Conservation (phyloP, 2,888 invertebrate genomes). For the Brachylomia viminalis region DNA sequence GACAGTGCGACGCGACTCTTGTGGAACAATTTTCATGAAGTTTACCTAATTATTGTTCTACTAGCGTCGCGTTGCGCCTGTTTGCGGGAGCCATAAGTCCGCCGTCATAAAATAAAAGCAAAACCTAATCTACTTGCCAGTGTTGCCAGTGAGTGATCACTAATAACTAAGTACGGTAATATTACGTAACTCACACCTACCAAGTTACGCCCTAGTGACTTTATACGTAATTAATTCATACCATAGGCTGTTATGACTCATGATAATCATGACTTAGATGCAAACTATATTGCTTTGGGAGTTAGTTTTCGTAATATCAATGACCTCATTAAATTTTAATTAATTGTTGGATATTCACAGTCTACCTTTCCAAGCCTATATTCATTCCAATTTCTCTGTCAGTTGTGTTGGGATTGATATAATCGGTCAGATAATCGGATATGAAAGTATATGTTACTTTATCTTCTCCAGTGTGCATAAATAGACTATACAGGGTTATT, state of each 20-base stretch:
- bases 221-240: slow-evolving; percentile 55
- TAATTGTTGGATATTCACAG: slow-evolving; percentile 11
- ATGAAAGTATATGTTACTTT: neutral
- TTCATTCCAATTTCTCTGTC: neutral
- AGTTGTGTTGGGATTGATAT: slow-evolving; percentile 4
- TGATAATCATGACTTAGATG: slow-evolving; percentile 48
- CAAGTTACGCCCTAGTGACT: slow-evolving; percentile 59
- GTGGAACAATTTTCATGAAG: too few relatives aligned
- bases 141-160: slow-evolving; percentile 57
- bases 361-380: neutral
- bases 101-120: slow-evolving; percentile 25
- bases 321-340: slow-evolving; percentile 23
- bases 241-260: slow-evolving; percentile 53
- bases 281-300: slow-evolving; percentile 58
- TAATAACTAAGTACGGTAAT: slow-evolving; percentile 58
- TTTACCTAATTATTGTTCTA: too few relatives aligned
- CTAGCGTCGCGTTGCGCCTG: too few relatives aligned
- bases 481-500: too few relatives aligned
- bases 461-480: neutral
- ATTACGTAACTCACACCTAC: slow-evolving; percentile 56
- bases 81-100: too few relatives aligned
- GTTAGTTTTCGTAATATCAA: slow-evolving; percentile 40
- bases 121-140: slow-evolving; percentile 31
- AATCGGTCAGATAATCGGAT: neutral
- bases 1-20: too few relatives aligned